These are phyloP conservation scores for Diorhabda carinulata DNA, from an alignment of 1,140 invertebrate species.

Conservation along the genomic window DNA sequence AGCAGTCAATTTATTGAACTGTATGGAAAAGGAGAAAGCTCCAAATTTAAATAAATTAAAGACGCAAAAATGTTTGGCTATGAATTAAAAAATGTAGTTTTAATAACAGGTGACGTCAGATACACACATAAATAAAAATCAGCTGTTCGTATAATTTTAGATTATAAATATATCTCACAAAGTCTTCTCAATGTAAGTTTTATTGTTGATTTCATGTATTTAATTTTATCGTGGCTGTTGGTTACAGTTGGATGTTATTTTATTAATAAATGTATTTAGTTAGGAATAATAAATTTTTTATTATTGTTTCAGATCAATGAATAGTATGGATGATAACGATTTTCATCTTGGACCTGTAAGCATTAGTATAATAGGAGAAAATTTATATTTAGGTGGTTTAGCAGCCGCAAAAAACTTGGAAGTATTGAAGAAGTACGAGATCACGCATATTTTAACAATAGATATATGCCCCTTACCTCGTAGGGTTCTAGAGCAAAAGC, in stretches of 20 bases:
- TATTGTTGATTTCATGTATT: no score
- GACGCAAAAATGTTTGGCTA: neutral
- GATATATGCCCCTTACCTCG: constrained; percentile 77
- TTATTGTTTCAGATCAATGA: no score
- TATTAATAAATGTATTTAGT: no score
- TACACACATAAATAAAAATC: neutral
- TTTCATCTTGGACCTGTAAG: constrained; percentile 58
- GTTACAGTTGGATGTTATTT: no score
- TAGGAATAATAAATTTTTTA: no score
- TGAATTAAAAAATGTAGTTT: neutral
- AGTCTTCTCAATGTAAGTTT: no score
- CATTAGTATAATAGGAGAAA: constrained; percentile 64
- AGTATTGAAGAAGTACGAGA: constrained; percentile 61
- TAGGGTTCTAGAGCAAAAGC: constrained; percentile 62
- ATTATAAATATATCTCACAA: no score
- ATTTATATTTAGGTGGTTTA: constrained; percentile 72
- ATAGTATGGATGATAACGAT: constrained; percentile 10
- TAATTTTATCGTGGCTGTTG: no score
- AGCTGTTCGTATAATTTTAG: neutral
- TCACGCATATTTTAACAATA: constrained; percentile 74
- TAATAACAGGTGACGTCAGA: neutral
- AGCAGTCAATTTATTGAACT: no score
- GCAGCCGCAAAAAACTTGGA: constrained; percentile 71
- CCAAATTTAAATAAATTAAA: neutral
- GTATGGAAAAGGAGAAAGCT: no score